Evolutionary conservation across 2,888 invertebrate genomes (phyloP), one percentile per base, ranked within the genome.

Genomic region (Andrena camellia): DNA sequence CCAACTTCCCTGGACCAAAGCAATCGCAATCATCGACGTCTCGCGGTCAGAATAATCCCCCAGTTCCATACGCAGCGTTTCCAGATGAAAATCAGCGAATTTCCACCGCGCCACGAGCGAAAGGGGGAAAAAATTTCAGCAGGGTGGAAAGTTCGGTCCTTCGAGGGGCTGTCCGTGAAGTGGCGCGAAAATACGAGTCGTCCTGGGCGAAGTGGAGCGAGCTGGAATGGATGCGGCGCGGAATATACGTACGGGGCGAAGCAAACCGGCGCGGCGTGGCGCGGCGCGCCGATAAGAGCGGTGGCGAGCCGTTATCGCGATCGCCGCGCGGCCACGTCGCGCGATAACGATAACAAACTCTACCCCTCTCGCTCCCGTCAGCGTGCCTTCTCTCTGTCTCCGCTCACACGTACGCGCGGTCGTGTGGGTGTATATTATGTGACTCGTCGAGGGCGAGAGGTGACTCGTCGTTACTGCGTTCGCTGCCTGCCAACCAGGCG

Each of bases 341-440:
- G 80, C 91, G 89, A 89, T 89, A 92, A 92, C 93, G 94, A 94
- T 94, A 93, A 87, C 89, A 87, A 85, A 88, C 89, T 85, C 85
- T 83, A 67, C 70, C 83, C 62, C 67, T 77, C 84, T 68, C 69
- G 70, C 82, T 70, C 62, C 73, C 75, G 64, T 63, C 62, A 71
- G 52, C 50, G 50, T 68, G 57, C 42, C 48, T 72, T 78, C 81
- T 64, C 60, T 17, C 33, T 26, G 48, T 42, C 60, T n/a, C 62
- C 64, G 72, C 73, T 73, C 68, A 68, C 78, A 54, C 81, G 73
- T 64, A 64, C 23, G 72, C 29, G 29, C 48, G 57, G 26, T 29
- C 48, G 20, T 35, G 71, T 75, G 59, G 68, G 71, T 79, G 79
- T 81, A 54, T 52, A 77, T 82, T 86, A 69, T 67, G 72, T 35